Conservation (phyloP, 2,888 invertebrate species). For the Andrena bucephala region DNA sequence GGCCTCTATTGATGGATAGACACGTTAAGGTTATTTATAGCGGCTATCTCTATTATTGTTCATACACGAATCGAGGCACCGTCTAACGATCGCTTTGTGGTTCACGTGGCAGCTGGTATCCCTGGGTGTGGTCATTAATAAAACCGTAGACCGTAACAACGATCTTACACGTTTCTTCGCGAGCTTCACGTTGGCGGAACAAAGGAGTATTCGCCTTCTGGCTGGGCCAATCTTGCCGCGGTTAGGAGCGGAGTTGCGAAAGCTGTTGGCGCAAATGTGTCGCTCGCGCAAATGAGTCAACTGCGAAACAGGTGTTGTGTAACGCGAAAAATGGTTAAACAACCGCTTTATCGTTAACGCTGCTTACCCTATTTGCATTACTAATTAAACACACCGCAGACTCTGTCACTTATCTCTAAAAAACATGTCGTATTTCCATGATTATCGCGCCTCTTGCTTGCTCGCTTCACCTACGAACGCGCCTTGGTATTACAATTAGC, state of each 20-base stretch:
- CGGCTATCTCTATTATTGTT: constrained; percentile 77
- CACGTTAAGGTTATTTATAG: constrained; percentile 75
- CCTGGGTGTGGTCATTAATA: constrained; percentile 73
- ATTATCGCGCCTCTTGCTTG: constrained; percentile 9
- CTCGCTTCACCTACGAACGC: background rate
- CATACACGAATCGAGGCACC: constrained; percentile 57
- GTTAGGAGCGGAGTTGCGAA: constrained; percentile 12
- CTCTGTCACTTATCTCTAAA: background rate
- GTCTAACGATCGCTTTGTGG: constrained; percentile 65
- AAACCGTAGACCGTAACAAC: constrained; percentile 62
- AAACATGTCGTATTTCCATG: constrained; percentile 10
- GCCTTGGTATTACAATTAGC: background rate
- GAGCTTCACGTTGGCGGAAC: constrained; percentile 51
- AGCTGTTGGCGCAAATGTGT: background rate
- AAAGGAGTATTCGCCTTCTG: constrained; percentile 62
- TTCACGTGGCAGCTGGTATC: constrained; percentile 66
- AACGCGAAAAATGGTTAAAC: constrained; percentile 12
- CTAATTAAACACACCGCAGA: background rate
- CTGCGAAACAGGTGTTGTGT: constrained; percentile 30
- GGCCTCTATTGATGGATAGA: constrained; percentile 73
- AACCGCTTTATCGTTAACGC: constrained; percentile 11
- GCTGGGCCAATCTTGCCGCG: constrained; percentile 15
- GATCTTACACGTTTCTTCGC: constrained; percentile 40
- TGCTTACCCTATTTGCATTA: constrained; percentile 5
- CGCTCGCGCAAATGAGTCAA: background rate